These are phyloP conservation scores for Upupa epops DNA, from an alignment of 2,113 vertebrate species.

Conservation along the genomic window DNA sequence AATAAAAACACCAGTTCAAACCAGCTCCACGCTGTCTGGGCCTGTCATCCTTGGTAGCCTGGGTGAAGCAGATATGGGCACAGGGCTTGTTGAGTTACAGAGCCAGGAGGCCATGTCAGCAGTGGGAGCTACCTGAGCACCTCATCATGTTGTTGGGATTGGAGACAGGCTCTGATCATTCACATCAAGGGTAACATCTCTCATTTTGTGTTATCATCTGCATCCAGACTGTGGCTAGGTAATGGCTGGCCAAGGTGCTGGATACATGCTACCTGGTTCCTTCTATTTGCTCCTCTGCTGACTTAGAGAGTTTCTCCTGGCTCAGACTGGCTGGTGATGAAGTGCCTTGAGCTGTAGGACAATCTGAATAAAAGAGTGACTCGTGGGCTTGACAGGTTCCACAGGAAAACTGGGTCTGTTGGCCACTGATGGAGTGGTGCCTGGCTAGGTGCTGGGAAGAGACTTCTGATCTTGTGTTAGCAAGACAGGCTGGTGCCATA, in stretches of 20 bases:
- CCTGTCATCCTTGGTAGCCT: neutral
- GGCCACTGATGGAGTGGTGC: neutral
- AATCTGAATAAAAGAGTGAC: neutral
- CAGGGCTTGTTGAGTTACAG: neutral
- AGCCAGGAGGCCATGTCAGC: neutral
- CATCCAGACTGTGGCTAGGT: neutral
- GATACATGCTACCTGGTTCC: neutral
- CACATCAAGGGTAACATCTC: neutral
- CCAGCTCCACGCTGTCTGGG: neutral
- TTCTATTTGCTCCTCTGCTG: slow-evolving; percentile 14
- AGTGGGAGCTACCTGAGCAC: neutral
- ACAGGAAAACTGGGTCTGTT: neutral
- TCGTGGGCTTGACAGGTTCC: neutral
- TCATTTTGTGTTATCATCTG: neutral
- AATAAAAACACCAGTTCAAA: fast-evolving
- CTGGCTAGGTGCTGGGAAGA: neutral
- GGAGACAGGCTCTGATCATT: neutral
- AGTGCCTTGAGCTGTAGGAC: neutral
- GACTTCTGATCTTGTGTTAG: neutral
- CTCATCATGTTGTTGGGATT: neutral
- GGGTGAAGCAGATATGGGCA: neutral
- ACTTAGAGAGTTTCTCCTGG: neutral
- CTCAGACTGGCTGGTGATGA: neutral
- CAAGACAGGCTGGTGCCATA: neutral
- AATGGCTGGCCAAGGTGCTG: neutral